Base-by-base conservation (phyloP, 2,113 vertebrate genomes). In the Podiceps cristatus region DNA sequence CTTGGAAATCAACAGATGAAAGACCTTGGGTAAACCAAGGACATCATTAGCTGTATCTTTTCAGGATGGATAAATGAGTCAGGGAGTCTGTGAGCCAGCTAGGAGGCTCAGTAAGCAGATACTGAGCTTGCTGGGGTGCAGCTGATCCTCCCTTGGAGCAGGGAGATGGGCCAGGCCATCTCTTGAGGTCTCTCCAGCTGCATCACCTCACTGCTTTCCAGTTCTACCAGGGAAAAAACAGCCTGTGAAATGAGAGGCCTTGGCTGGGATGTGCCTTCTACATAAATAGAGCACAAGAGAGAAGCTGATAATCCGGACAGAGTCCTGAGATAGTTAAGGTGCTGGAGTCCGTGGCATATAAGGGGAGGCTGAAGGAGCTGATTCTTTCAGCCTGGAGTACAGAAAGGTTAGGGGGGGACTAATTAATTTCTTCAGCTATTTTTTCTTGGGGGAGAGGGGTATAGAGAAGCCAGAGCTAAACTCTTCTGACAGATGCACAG, bases 151-250 rank as follows among this genome's bases (percentile, higher is more conserved):
- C 18, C 24, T 82, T 0, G 0, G 50, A 58, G 66, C 37, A 29
- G 31, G 47, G 69, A 73, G 17, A 10, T 24, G 29, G 59, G 71
- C 37, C 62, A 18, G 0, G 0, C 19, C 0, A 0, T 47, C 10
- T 59, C 0, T 0, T 40, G 28, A 55, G 20, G 16, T 58, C 52
- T 59, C 50, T 63, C 25, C 22, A 40, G 27, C 71, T 35, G 8
- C 60, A 56, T 31, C 28, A 31, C 69, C 23, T 53, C 68, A 31
- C 44, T 45, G 59, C 45, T 95, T 63, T 56, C 64, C 45, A 28
- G 31, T 72, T 58, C 58, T 40, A 29, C 69, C 20, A 18, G 11
- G 42, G 23, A 59, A 35, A 60, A 4, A 11, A 35, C 8, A 37
- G 17, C 18, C 28, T 73, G 44, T 5, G 29, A 63, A 84, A 49